Conservation (phyloP, 1,140 invertebrate species). For the Ylistrum balloti region DNA sequence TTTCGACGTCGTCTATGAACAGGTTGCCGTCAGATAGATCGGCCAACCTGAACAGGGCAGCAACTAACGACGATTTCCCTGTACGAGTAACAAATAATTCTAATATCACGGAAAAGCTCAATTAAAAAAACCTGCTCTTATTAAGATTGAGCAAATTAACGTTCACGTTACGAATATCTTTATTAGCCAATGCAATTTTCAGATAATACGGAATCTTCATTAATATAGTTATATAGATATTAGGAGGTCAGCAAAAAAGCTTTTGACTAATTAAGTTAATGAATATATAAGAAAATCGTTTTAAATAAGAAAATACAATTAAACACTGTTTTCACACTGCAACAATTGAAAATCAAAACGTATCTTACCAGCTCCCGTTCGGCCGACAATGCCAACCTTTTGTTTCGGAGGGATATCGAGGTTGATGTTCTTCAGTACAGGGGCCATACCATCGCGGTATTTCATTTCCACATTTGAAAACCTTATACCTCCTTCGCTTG, state of each 20-base stretch:
- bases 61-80: constrained; percentile 84
- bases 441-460: constrained; percentile 62
- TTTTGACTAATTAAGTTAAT: too few species aligned
- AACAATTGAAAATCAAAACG: neutral
- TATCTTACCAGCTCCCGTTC: constrained; percentile 68
- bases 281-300: too few species aligned
- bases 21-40: constrained; percentile 79
- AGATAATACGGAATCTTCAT: too few species aligned
- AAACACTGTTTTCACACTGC: too few species aligned
- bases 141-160: too few species aligned
- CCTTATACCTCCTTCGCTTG: constrained; percentile 81
- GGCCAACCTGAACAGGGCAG: constrained; percentile 83
- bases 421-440: constrained; percentile 58
- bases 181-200: too few species aligned
- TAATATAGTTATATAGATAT: too few species aligned
- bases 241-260: too few species aligned
- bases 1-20: constrained; percentile 72
- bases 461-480: constrained; percentile 63
- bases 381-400: constrained; percentile 83
- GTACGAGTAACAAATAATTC: neutral
- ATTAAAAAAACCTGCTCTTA: too few species aligned
- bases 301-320: too few species aligned
- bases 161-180: too few species aligned
- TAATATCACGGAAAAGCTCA: too few species aligned
- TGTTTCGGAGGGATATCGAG: constrained; percentile 81